Percentiles rank a stretch among this genome's conserved stretches.
phyloP scores from a whole-genome alignment of 2,113 vertebrate species.

The Microcebus murinus region DNA sequence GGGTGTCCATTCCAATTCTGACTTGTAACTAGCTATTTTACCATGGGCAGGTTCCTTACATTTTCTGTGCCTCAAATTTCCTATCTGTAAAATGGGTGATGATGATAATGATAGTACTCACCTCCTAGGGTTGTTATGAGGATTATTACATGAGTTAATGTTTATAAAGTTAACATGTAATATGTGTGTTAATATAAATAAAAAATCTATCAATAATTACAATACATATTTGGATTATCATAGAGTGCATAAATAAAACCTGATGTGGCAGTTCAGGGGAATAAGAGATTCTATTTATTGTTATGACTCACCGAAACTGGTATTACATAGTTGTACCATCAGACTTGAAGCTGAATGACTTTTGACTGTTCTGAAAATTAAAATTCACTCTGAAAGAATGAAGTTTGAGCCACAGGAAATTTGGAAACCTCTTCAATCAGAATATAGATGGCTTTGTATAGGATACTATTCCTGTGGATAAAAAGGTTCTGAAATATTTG shows the following conservation, averaged over 20 bases:
- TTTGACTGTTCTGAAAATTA: slow-evolving; percentile 58
- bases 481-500: slow-evolving; percentile 45
- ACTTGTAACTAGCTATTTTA: slow-evolving; percentile 25
- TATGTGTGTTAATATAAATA: not conserved
- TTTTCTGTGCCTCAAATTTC: slow-evolving; percentile 2
- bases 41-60: not conserved
- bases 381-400: slow-evolving; percentile 45
- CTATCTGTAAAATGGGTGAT: not conserved
- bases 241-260: not conserved
- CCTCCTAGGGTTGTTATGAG: not conserved
- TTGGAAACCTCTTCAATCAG: not conserved
- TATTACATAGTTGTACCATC: slow-evolving; percentile 22
- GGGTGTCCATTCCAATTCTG: not conserved
- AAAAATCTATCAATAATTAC: slow-evolving; percentile 41
- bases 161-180: not conserved
- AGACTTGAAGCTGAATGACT: slow-evolving; percentile 11
- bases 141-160: slow-evolving; percentile 27
- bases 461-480: not conserved
- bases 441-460: not conserved
- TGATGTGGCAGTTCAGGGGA: not conserved
- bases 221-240: not conserved
- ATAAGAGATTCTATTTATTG: slow-evolving; percentile 35
- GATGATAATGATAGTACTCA: not conserved
- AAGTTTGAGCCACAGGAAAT: slow-evolving; percentile 1
- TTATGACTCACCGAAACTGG: slow-evolving; percentile 40